A percentile compares a stretch with the other conserved stretches of the same genome.
Conservation (phyloP, 2,888 invertebrate species). For the Colletes collaris region DNA sequence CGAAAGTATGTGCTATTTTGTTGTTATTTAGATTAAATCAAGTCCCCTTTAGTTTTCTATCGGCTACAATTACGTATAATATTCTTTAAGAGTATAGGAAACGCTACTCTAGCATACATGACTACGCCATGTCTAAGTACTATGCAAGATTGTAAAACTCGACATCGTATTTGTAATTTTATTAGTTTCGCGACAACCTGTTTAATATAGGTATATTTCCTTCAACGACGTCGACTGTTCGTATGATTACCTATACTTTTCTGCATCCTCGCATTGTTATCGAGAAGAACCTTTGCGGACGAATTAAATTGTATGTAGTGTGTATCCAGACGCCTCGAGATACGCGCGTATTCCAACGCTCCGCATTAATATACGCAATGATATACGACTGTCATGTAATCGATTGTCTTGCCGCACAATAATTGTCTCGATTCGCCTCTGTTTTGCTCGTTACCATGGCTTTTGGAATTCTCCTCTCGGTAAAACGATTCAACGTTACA, state of each 20-base stretch:
- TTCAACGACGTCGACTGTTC: too few relatives aligned
- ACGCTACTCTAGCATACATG: too few relatives aligned
- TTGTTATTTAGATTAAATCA: too few relatives aligned
- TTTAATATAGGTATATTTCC: not conserved
- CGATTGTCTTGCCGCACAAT: slow-evolving; percentile 47
- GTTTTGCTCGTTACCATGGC: slow-evolving; percentile 18
- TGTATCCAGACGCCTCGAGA: slow-evolving; percentile 6
- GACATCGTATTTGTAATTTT: not conserved
- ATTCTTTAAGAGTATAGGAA: too few relatives aligned
- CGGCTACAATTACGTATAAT: too few relatives aligned
- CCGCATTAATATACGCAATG: slow-evolving; percentile 47
- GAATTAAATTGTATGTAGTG: slow-evolving; percentile 25
- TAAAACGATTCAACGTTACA: not conserved
- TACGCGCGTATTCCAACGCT: slow-evolving; percentile 18
- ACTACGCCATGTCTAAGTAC: too few relatives aligned
- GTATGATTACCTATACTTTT: too few relatives aligned
- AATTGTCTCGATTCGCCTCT: slow-evolving; percentile 38
- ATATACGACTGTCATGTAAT: slow-evolving; percentile 58
- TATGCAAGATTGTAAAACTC: too few relatives aligned
- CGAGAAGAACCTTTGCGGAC: slow-evolving; percentile 9
- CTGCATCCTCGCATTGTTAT: slow-evolving; percentile 9
- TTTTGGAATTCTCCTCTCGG: slow-evolving; percentile 8
- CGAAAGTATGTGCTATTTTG: too few relatives aligned
- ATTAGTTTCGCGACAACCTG: not conserved
- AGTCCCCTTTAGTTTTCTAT: too few relatives aligned